phyloP scores from a whole-genome alignment of 2,113 vertebrate genomes.

The Heterochromis multidens region DNA sequence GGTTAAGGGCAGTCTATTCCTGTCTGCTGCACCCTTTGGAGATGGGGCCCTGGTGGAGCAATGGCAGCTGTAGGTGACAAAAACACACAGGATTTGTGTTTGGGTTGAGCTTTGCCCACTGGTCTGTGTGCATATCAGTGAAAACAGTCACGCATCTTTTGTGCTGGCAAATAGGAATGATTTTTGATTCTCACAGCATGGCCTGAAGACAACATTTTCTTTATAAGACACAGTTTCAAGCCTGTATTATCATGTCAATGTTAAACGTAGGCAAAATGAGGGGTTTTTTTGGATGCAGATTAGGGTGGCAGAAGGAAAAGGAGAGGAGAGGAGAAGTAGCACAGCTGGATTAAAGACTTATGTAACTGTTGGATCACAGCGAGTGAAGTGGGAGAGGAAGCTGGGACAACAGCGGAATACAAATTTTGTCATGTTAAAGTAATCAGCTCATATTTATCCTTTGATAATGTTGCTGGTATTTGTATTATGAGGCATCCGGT shows the following conservation, averaged over 20 bases:
- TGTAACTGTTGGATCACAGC: conserved; percentile 62
- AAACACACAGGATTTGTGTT: conserved; percentile 33
- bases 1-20: conserved; percentile 65
- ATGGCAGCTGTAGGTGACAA: conserved; percentile 40
- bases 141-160: not conserved
- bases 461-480: conserved; percentile 2
- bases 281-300: conserved; percentile 19
- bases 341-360: conserved; percentile 72
- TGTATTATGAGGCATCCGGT: not conserved
- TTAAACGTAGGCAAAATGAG: conserved; percentile 8
- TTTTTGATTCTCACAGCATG: not conserved
- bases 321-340: conserved; percentile 42
- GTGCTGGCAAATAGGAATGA: not conserved
- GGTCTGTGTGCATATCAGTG: not conserved
- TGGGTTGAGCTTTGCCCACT: not conserved
- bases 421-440: conserved; percentile 21
- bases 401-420: conserved; percentile 40
- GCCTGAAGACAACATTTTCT: not conserved
- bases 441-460: conserved; percentile 9
- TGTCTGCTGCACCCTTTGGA: conserved; percentile 31
- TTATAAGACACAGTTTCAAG: not conserved
- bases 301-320: conserved; percentile 14
- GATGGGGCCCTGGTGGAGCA: conserved; percentile 17
- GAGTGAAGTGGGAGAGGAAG: conserved; percentile 44
- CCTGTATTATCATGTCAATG: not conserved